Evolutionary conservation across 1,140 invertebrate species (phyloP).

Genomic region (Bombus balteatus): DNA sequence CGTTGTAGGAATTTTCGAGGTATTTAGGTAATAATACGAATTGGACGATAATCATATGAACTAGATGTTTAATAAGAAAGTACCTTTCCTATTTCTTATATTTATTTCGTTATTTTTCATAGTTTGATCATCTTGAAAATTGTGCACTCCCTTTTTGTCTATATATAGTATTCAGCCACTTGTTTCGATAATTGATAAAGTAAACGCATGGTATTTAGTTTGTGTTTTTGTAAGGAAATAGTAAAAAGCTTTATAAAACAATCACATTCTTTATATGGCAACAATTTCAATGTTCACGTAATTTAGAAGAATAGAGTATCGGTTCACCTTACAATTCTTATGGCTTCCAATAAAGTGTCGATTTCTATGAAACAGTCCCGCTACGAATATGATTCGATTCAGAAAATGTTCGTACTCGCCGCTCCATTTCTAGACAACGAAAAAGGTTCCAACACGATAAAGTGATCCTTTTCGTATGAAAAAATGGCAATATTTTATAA

Average conservation of each 20-base stretch:
- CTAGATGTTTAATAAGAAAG: not conserved
- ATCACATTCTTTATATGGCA: too few species aligned
- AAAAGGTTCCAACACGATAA: not conserved
- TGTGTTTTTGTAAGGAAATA: too few species aligned
- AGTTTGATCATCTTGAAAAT: too few species aligned
- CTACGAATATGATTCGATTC: not conserved
- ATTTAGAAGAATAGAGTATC: not conserved
- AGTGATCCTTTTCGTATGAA: not conserved
- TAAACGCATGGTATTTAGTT: too few species aligned
- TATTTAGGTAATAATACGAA: not conserved
- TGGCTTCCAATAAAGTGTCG: not conserved
- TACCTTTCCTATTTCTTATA: not conserved
- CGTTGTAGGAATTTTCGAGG: not conserved
- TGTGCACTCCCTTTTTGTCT: rapidly evolving
- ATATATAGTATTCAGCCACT: too few species aligned
- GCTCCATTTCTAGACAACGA: not conserved
- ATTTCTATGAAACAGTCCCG: not conserved
- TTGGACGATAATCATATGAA: not conserved
- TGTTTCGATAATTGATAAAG: too few species aligned
- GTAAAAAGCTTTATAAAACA: too few species aligned
- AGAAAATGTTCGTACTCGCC: not conserved
- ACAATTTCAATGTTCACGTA: too few species aligned
- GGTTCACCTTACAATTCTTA: not conserved
- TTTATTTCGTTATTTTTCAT: not conserved
- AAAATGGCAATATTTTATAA: too few species aligned